These are phyloP conservation scores for Vanessa cardui DNA, from an alignment of 2,888 invertebrate genomes.

Conservation along the genomic window DNA sequence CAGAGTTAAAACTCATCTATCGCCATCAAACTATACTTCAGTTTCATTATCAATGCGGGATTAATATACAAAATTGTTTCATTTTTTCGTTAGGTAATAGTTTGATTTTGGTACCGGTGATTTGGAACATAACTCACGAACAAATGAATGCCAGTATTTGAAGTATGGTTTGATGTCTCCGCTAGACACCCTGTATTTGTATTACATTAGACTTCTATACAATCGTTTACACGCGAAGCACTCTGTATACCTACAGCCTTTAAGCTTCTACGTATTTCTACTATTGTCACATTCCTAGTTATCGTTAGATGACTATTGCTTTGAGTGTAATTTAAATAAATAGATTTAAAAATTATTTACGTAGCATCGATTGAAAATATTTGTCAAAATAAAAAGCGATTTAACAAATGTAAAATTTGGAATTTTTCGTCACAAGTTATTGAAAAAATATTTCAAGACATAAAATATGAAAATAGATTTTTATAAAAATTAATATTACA, in stretches of 20 bases:
- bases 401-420: slow-evolving; percentile 1
- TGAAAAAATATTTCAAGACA: slow-evolving; percentile 10
- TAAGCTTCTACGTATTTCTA: slow-evolving; percentile 76
- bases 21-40: slow-evolving; percentile 48
- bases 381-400: slow-evolving; percentile 12
- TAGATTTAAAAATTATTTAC: slow-evolving; percentile 1
- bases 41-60: neutral
- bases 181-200: slow-evolving; percentile 69
- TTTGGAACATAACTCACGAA: neutral
- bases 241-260: slow-evolving; percentile 68
- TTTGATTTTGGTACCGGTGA: neutral
- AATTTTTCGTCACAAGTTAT: slow-evolving; percentile 5
- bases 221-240: slow-evolving; percentile 65
- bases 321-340: slow-evolving; percentile 17
- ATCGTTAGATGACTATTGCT: slow-evolving; percentile 47
- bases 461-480: slow-evolving; percentile 22
- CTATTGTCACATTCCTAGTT: slow-evolving; percentile 79
- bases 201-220: slow-evolving; percentile 53
- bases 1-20: slow-evolving; percentile 46
- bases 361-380: slow-evolving; percentile 8
- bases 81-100: neutral
- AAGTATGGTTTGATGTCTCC: slow-evolving; percentile 64
- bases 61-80: neutral
- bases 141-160: slow-evolving; percentile 34
- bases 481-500: slow-evolving; percentile 24